phyloP scores from a whole-genome alignment of 1,140 invertebrate genomes.

The Antheraea mylitta region DNA sequence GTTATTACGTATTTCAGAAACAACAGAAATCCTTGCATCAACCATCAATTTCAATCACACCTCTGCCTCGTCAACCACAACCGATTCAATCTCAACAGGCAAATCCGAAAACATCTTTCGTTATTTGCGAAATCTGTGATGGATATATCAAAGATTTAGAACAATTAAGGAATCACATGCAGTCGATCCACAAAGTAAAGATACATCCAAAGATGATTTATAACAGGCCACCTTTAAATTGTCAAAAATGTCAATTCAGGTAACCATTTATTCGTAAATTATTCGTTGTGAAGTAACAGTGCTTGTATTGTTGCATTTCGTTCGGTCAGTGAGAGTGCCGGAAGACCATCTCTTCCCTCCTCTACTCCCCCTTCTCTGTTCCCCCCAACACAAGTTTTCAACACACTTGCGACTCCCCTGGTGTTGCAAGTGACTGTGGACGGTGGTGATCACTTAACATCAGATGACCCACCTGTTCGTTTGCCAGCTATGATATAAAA shows the following conservation, averaged over 20 bases:
- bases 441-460: no score
- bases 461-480: no score
- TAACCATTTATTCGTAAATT: constrained; percentile 43
- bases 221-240: constrained; percentile 95
- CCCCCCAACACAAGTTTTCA: no score
- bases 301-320: no score
- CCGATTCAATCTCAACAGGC: constrained; percentile 25
- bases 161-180: constrained; percentile 95
- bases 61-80: constrained; percentile 85
- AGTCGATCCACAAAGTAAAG: constrained; percentile 97
- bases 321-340: no score
- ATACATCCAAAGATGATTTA: constrained; percentile 98
- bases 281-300: no score
- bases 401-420: no score
- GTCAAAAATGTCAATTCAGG: constrained; percentile 96
- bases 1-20: constrained; percentile 38
- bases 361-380: no score
- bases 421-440: no score
- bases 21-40: constrained; percentile 50
- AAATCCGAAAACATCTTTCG: constrained; percentile 87
- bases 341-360: no score
- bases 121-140: constrained; percentile 97
- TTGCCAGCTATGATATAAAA: no score
- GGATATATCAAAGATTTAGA: constrained; percentile 97
- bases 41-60: constrained; percentile 95